Evolutionary conservation across 1,140 invertebrate genomes (phyloP).

Genomic region (Drosophila pectinifera): DNA sequence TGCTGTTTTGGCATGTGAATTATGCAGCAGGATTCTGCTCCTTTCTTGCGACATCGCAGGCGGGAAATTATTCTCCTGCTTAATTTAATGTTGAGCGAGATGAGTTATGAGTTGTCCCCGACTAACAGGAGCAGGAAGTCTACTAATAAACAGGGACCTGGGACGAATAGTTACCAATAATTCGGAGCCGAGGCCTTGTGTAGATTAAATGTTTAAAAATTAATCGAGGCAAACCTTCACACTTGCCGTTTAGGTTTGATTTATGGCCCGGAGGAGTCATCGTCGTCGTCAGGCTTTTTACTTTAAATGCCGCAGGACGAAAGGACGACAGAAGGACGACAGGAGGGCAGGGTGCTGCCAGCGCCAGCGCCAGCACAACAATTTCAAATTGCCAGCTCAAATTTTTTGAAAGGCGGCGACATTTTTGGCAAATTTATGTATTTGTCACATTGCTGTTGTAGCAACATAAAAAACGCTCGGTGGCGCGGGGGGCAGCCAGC

Average conservation of each 20-base stretch:
- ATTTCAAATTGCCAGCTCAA: slow-evolving; percentile 81
- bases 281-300: slow-evolving; percentile 54
- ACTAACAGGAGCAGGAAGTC: slow-evolving; percentile 15
- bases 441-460: slow-evolving; percentile 71
- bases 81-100: slow-evolving; percentile 52
- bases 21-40: slow-evolving; percentile 63
- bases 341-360: slow-evolving; percentile 16
- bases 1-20: slow-evolving; percentile 81
- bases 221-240: slow-evolving; percentile 55
- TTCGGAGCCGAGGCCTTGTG: slow-evolving; percentile 14
- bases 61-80: slow-evolving; percentile 39
- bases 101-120: slow-evolving; percentile 36
- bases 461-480: slow-evolving; percentile 47
- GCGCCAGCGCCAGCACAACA: slow-evolving; percentile 43
- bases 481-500: slow-evolving; percentile 44
- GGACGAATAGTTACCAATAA: slow-evolving; percentile 1
- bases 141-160: slow-evolving; percentile 33
- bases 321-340: slow-evolving; percentile 5
- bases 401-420: slow-evolving; percentile 83
- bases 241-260: slow-evolving; percentile 55
- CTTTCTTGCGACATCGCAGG: slow-evolving; percentile 21
- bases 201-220: slow-evolving; percentile 65
- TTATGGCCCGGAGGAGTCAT: slow-evolving; percentile 54
- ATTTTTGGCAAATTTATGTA: slow-evolving; percentile 84
- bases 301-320: slow-evolving; percentile 56